Percentiles rank a stretch among this genome's conserved stretches.
Evolutionary conservation across 1,140 invertebrate genomes (phyloP).

Genomic region (Drosophila rhopaloa): DNA sequence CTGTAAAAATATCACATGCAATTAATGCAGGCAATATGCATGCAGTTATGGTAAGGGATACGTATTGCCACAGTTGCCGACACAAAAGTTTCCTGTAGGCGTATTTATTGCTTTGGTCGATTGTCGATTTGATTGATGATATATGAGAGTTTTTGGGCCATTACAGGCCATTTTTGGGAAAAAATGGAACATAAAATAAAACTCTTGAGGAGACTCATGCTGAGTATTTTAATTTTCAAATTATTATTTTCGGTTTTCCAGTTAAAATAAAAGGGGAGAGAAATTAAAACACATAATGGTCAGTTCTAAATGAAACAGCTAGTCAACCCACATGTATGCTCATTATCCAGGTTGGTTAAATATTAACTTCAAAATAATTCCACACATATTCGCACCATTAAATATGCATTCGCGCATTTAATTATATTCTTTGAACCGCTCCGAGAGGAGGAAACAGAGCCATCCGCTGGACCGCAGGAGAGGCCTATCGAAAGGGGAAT

Average conservation of each 20-base stretch:
- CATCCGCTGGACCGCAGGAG: slow-evolving; percentile 18
- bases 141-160: no score
- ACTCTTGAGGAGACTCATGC: no score
- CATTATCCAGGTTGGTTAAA: slow-evolving; percentile 1
- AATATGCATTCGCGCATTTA: slow-evolving; percentile 46
- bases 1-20: slow-evolving; percentile 15
- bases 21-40: slow-evolving; percentile 24
- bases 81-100: neutral
- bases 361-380: slow-evolving; percentile 28
- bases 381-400: slow-evolving; percentile 48
- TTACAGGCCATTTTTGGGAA: no score
- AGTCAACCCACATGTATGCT: neutral
- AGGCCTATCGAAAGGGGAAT: slow-evolving; percentile 18
- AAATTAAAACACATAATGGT: neutral
- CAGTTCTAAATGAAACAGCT: neutral
- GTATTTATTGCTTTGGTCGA: no score
- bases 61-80: neutral
- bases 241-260: neutral
- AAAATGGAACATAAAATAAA: no score
- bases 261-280: neutral
- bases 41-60: slow-evolving; percentile 16
- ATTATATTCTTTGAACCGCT: slow-evolving; percentile 39
- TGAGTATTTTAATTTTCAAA: no score
- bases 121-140: no score
- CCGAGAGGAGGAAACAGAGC: slow-evolving; percentile 18